A percentile compares a stretch with the other conserved stretches of the same genome.
Conservation (phyloP, 2,113 vertebrate genomes). For the Ancistrus triradiatus region DNA sequence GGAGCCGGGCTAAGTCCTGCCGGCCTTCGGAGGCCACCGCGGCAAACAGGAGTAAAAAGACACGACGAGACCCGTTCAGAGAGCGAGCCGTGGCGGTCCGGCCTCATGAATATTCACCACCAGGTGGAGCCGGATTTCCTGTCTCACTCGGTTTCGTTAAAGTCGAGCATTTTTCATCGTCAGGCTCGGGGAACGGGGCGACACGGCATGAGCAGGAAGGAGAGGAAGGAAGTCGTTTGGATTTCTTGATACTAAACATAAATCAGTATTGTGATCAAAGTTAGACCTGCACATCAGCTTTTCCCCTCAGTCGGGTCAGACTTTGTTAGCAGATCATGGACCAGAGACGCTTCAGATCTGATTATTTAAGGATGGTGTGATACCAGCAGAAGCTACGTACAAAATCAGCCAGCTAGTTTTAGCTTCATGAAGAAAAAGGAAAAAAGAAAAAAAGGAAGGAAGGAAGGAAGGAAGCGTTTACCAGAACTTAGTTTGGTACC, state of each 20-base stretch:
- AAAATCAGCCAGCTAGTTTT: no score
- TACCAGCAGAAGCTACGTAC: no score
- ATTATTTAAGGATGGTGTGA: no score
- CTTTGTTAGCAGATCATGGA: no score
- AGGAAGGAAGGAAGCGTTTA: no score
- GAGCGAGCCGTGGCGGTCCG: not conserved
- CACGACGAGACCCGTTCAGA: not conserved
- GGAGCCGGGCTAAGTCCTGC: not conserved
- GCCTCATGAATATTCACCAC: constrained; percentile 35
- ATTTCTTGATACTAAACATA: not conserved
- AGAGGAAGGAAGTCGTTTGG: not conserved
- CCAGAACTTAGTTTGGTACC: no score
- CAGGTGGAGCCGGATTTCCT: constrained; percentile 5
- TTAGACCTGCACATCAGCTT: no score
- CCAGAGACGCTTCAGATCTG: no score
- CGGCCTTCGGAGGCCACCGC: no score
- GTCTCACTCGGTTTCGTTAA: not conserved
- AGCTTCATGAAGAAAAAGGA: no score
- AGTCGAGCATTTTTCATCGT: not conserved
- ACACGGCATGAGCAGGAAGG: not conserved
- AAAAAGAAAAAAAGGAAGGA: no score
- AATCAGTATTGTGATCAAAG: not conserved
- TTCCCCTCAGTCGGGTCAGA: no score
- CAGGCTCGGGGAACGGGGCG: not conserved
- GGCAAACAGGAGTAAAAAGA: not conserved